Percentiles rank a stretch among this genome's conserved stretches.
These are phyloP conservation scores for Picus viridis DNA, from an alignment of 2,797 vertebrate genomes.

Conservation along the genomic window DNA sequence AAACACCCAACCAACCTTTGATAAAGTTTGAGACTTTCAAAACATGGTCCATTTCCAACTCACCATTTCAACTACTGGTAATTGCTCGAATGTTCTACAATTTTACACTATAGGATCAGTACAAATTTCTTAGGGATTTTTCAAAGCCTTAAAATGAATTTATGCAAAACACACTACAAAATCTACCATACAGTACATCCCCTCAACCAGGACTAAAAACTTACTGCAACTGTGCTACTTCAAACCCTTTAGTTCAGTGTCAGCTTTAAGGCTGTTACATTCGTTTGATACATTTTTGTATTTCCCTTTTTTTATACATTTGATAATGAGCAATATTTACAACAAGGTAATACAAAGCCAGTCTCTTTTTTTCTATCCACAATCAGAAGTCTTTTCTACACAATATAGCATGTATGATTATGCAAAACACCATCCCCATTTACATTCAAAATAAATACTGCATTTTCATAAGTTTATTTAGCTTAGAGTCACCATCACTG, in stretches of 20 bases:
- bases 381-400: not conserved
- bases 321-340: not conserved
- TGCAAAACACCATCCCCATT: not conserved
- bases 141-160: slow-evolving; percentile 57
- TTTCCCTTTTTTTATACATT: not conserved
- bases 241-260: not conserved
- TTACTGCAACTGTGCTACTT: not conserved
- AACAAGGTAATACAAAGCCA: not conserved
- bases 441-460: not conserved
- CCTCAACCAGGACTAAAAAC: slow-evolving; percentile 13
- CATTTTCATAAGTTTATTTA: not conserved
- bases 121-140: slow-evolving; percentile 72
- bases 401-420: not conserved
- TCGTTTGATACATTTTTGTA: not conserved
- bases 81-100: not conserved
- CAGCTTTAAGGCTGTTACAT: not conserved
- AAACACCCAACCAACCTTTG: not conserved
- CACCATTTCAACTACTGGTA: not conserved
- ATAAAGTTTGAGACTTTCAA: not conserved
- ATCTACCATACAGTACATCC: slow-evolving; percentile 76
- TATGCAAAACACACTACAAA: slow-evolving; percentile 52
- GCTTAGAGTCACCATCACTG: not conserved
- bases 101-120: slow-evolving; percentile 73
- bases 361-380: not conserved
- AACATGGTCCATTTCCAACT: not conserved